A percentile compares a stretch with the other conserved stretches of the same genome.
These are phyloP conservation scores for Drosophila koepferae DNA, from an alignment of 2,888 invertebrate species.

Conservation along the genomic window DNA sequence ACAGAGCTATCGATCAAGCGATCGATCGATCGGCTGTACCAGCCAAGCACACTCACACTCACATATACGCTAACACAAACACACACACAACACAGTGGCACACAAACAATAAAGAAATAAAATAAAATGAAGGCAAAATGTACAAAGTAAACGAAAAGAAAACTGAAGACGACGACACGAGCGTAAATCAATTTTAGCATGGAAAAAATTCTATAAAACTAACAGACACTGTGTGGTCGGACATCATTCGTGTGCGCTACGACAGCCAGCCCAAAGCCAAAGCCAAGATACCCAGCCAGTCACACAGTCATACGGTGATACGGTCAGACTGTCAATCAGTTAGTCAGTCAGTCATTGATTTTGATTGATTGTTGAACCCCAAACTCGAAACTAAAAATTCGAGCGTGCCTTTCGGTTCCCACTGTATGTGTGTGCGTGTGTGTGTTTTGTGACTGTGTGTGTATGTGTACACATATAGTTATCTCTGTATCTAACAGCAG, in stretches of 20 bases:
- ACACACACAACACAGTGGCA: slow-evolving; percentile 3
- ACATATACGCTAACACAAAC: slow-evolving; percentile 1
- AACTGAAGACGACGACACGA: slow-evolving; percentile 79
- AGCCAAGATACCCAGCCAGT: slow-evolving; percentile 44
- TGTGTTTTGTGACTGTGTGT: slow-evolving; percentile 2
- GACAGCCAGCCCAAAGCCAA: slow-evolving; percentile 64
- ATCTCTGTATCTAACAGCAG: slow-evolving; percentile 64
- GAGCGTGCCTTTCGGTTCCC: slow-evolving; percentile 24
- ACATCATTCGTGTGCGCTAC: slow-evolving; percentile 78
- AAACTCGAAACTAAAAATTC: slow-evolving; percentile 59
- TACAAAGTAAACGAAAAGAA: slow-evolving; percentile 76
- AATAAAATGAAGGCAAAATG: slow-evolving; percentile 68
- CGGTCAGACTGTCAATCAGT: slow-evolving; percentile 33
- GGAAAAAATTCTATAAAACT: slow-evolving; percentile 83
- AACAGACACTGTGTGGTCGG: slow-evolving; percentile 81
- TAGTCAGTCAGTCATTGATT: slow-evolving; percentile 50
- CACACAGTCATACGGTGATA: slow-evolving; percentile 23
- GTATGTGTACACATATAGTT: slow-evolving; percentile 29
- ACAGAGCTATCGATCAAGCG: slow-evolving; percentile 77
- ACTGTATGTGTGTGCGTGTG: background rate
- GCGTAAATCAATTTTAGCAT: slow-evolving; percentile 80
- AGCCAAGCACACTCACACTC: slow-evolving; percentile 21
- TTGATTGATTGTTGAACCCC: slow-evolving; percentile 73
- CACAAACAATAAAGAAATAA: slow-evolving; percentile 32
- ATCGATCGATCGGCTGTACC: slow-evolving; percentile 52